Evolutionary conservation across 64 coral and sea anemone species (phyloP).

Genomic region (Pachyseris speciosa): DNA sequence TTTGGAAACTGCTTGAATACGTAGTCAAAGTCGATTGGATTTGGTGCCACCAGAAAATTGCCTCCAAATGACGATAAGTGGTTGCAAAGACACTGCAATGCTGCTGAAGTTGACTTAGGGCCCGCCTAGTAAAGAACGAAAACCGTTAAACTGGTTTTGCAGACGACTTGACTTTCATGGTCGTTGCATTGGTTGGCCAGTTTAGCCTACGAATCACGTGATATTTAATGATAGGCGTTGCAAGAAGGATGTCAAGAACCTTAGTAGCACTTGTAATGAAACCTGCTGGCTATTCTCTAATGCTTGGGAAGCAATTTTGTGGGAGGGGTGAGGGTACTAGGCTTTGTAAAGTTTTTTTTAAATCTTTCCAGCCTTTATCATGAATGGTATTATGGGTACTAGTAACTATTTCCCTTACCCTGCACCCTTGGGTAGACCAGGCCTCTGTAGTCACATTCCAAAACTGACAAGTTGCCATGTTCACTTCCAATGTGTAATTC

Average conservation of each 20-base stretch:
- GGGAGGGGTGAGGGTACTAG: too few species aligned
- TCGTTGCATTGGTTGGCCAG: too few species aligned
- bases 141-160: not conserved
- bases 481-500: slow-evolving; percentile 80
- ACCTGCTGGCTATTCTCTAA: too few species aligned
- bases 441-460: slow-evolving; percentile 65
- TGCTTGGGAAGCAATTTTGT: too few species aligned
- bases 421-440: slow-evolving; percentile 82
- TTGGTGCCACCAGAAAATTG: slow-evolving; percentile 85
- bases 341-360: too few species aligned
- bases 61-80: slow-evolving; percentile 87
- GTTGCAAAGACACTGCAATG: slow-evolving; percentile 73
- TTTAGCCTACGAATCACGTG: too few species aligned
- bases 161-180: too few species aligned
- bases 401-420: slow-evolving; percentile 4
- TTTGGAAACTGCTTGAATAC: slow-evolving; percentile 54
- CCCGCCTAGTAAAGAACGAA: slow-evolving; percentile 19
- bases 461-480: slow-evolving; percentile 73
- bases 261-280: too few species aligned
- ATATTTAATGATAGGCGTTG: too few species aligned
- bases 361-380: too few species aligned
- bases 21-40: slow-evolving; percentile 82
- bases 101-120: slow-evolving; percentile 15
- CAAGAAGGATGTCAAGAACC: too few species aligned
- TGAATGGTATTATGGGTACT: too few species aligned